Evolutionary conservation across 1,140 invertebrate genomes (phyloP), one percentile per base, ranked within the genome.

Genomic region (Sipha flava): DNA sequence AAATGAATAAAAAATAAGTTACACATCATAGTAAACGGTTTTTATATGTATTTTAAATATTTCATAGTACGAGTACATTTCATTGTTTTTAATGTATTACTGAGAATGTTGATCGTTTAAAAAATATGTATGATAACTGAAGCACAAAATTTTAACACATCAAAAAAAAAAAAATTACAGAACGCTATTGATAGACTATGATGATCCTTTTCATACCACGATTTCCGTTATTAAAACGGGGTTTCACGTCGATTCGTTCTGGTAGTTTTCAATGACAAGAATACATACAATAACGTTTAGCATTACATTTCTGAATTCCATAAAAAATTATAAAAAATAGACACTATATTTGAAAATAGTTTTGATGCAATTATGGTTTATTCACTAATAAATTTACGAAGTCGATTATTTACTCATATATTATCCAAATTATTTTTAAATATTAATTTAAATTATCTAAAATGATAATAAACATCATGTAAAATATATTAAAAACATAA

Each of bases 221-320:
- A 23, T 66, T 66, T 66, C 52, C 54, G 66, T 64, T 79, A 70
- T 52, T 49, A 59, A 34, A 81, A 64, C 75, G 18, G 57, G 26
- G 26, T 57, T 73, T 40, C 16, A n/a, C 21, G 16, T 37, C 31
- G 26, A 62, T 47, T 79, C 31, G 79, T 62, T 79, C 40, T 31
- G 57, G 57, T 66, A 43, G 34, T 68, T 23, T 66, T 31, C 79
- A 79, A 64, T 49, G 57, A 64, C 57, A 68, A 79, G 23, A 16
- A 68, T 47, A 70, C 14, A 26, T 18, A 68, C 37, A 45, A 68
- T 68, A 45, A 68, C 40, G 40, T 68, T 45, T 68, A 68, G n/a
- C n/a, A 4, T 16, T 43, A 18, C 34, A 43, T 16, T 64, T 26
- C 5, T 68, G 12, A 26, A 16, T 23, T 45, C 3, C 64, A 9